These are phyloP conservation scores for Sebastolobus alascanus DNA, from an alignment of 2,797 vertebrate species.

Conservation along the genomic window DNA sequence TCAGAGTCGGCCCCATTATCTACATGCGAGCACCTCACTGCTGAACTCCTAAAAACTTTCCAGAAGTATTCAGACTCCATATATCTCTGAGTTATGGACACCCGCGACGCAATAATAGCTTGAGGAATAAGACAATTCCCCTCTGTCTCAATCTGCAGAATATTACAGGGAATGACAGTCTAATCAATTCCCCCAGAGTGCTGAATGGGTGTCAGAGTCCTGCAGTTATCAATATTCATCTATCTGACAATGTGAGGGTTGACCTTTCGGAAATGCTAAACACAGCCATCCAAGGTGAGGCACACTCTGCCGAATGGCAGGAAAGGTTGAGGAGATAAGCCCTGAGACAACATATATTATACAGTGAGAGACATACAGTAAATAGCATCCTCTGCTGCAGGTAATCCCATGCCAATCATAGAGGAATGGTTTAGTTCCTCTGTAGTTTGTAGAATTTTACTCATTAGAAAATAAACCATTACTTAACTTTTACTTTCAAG, in stretches of 20 bases:
- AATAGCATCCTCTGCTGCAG: constrained; percentile 69
- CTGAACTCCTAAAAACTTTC: constrained; percentile 69
- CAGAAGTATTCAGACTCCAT: constrained; percentile 59
- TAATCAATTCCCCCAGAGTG: constrained; percentile 81
- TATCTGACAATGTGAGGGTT: constrained; percentile 83
- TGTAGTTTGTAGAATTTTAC: constrained; percentile 28
- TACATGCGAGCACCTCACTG: constrained; percentile 40
- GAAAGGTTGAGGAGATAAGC: constrained; percentile 84
- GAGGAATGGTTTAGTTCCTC: background rate
- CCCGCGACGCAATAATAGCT: constrained; percentile 75
- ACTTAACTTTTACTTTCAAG: constrained; percentile 56
- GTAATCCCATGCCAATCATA: constrained; percentile 73
- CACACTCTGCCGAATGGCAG: constrained; percentile 75
- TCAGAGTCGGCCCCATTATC: constrained; percentile 51
- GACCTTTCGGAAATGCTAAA: constrained; percentile 88
- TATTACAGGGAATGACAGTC: constrained; percentile 83
- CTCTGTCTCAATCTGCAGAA: constrained; percentile 84
- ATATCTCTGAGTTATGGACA: constrained; percentile 72
- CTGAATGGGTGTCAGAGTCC: constrained; percentile 82
- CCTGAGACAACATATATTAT: constrained; percentile 83
- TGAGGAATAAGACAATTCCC: constrained; percentile 80
- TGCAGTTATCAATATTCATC: constrained; percentile 86
- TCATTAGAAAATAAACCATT: constrained; percentile 61
- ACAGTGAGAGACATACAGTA: constrained; percentile 80
- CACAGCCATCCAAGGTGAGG: constrained; percentile 81